Conservation (phyloP, 2,888 invertebrate species). For the Emmelina monodactyla region DNA sequence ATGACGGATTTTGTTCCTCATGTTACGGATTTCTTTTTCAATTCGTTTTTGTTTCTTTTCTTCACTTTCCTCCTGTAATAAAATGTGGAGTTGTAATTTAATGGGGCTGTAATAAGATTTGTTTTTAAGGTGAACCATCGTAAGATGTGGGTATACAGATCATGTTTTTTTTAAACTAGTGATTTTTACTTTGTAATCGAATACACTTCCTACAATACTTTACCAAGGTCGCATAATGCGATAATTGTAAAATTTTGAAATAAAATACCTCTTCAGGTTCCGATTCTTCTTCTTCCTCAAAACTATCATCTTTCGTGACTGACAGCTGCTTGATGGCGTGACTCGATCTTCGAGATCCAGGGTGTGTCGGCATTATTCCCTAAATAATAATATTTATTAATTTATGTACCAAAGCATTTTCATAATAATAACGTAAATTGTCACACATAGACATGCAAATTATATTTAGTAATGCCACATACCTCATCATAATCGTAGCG, state of each 20-base stretch:
- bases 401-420: not conserved
- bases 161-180: no score
- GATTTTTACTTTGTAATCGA: no score
- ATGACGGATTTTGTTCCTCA: constrained; percentile 72
- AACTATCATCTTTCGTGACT: constrained; percentile 59
- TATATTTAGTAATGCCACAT: constrained; percentile 12
- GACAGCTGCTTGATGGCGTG: constrained; percentile 58
- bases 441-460: not conserved
- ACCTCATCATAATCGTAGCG: constrained; percentile 30
- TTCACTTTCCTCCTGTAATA: constrained; percentile 62
- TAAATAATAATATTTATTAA: constrained; percentile 24
- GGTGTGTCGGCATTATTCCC: constrained; percentile 54
- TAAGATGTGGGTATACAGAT: no score
- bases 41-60: constrained; percentile 69
- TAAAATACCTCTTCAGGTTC: constrained; percentile 53
- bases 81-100: no score
- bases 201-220: no score
- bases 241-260: no score
- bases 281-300: constrained; percentile 63
- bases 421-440: not conserved
- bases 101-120: no score
- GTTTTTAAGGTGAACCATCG: no score
- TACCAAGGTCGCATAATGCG: no score
- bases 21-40: constrained; percentile 70
- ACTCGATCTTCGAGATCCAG: constrained; percentile 57